Conservation (phyloP, 1,140 invertebrate species). For the Matsumurasca onukii region DNA sequence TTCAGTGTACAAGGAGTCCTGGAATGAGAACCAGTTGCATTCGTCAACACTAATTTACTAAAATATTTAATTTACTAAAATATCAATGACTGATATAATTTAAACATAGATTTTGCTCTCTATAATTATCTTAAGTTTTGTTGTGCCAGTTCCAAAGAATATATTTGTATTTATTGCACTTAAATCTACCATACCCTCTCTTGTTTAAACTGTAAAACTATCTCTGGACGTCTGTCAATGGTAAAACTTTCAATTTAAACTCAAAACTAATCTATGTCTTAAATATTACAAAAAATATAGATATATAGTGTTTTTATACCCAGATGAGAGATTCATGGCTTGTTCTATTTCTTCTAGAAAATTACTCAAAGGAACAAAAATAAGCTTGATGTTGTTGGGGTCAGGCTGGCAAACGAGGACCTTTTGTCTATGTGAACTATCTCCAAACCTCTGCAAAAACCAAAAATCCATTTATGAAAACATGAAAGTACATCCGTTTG, state of each 20-base stretch:
- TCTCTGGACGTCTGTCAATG: too few relatives aligned
- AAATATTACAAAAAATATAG: not conserved
- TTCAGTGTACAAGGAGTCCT: conserved; percentile 67
- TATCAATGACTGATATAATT: too few relatives aligned
- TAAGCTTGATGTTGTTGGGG: conserved; percentile 72
- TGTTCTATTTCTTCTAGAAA: conserved; percentile 79
- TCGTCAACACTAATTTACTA: not conserved
- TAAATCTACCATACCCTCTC: too few relatives aligned
- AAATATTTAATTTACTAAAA: too few relatives aligned
- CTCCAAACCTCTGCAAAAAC: not conserved
- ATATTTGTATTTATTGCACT: not conserved
- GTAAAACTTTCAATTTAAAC: not conserved
- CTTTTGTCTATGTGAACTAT: conserved; percentile 48
- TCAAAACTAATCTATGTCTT: not conserved
- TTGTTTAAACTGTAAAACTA: too few relatives aligned
- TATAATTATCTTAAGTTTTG: too few relatives aligned
- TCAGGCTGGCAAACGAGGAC: conserved; percentile 68
- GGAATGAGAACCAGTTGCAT: conserved; percentile 42
- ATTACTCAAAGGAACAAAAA: conserved; percentile 71
- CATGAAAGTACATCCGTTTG: too few relatives aligned
- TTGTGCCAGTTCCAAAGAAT: not conserved
- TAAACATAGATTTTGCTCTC: too few relatives aligned
- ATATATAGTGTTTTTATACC: conserved; percentile 51
- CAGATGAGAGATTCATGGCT: conserved; percentile 59
- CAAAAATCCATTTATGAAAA: not conserved